Evolutionary conservation across 1,140 invertebrate genomes (phyloP).

Genomic region (Halotydeus destructor): DNA sequence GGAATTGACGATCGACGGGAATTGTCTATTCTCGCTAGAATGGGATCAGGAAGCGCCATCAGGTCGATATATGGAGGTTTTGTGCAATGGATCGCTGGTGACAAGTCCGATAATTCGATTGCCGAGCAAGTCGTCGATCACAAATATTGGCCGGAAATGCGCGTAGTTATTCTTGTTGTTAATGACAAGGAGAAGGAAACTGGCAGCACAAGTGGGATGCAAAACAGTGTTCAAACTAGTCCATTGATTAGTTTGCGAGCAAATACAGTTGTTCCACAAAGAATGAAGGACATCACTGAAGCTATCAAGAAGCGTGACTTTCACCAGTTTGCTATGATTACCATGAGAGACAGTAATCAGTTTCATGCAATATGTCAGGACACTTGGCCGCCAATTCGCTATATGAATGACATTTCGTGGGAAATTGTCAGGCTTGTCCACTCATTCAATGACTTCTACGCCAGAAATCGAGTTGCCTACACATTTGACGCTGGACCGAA

Average conservation of each 20-base stretch:
- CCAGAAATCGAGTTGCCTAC: conserved; percentile 50
- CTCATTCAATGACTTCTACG: conserved; percentile 45
- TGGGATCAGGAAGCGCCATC: conserved; percentile 89
- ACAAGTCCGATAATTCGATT: conserved; percentile 57
- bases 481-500: conserved; percentile 96
- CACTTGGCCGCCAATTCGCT: conserved; percentile 77
- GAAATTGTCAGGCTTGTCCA: conserved; percentile 58
- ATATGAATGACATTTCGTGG: conserved; percentile 72
- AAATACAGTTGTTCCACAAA: conserved; percentile 41
- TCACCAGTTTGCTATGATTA: conserved; percentile 63
- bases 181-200: conserved; percentile 65
- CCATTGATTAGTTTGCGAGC: conserved; percentile 53
- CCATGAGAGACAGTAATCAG: conserved; percentile 95
- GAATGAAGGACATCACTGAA: conserved; percentile 42
- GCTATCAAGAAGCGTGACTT: conserved; percentile 68
- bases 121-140: conserved; percentile 42
- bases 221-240: conserved; percentile 53
- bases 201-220: conserved; percentile 81
- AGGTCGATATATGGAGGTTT: conserved; percentile 85
- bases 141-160: conserved; percentile 72
- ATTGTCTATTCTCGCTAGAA: conserved; percentile 36
- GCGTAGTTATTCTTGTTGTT: conserved; percentile 69
- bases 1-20: conserved; percentile 41
- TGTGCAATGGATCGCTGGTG: conserved; percentile 65
- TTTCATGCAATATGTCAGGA: conserved; percentile 86